A percentile compares a stretch with the other conserved stretches of the same genome.
Conservation (phyloP, 2,888 invertebrate genomes). For the Trachelus tabidus region DNA sequence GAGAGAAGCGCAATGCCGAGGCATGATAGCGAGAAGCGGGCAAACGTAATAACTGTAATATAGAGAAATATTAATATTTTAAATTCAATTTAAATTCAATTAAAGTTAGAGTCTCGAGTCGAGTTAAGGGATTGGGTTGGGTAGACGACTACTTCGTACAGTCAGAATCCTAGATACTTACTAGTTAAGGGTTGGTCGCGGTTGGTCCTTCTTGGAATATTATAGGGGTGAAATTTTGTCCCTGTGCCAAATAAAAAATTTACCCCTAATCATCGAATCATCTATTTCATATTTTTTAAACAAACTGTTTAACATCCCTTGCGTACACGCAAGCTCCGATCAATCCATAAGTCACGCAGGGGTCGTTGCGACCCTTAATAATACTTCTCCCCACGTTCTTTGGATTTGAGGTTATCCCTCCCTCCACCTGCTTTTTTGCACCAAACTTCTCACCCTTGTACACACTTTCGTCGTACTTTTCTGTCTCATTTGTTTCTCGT, state of each 20-base stretch:
- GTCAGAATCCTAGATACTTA: no score
- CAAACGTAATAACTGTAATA: conserved; percentile 36
- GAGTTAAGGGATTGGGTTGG: neutral
- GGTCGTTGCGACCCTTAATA: no score
- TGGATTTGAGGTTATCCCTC: no score
- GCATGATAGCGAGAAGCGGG: conserved; percentile 26
- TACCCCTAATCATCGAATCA: conserved; percentile 25
- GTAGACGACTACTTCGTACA: neutral
- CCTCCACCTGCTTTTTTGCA: no score
- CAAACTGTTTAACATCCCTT: no score
- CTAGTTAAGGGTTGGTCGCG: no score
- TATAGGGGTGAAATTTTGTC: neutral
- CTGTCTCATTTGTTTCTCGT: no score
- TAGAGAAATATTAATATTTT: conserved; percentile 55
- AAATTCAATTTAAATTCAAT: conserved; percentile 62
- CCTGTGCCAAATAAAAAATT: conserved; percentile 20
- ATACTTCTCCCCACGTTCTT: no score
- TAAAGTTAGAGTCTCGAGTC: conserved; percentile 47
- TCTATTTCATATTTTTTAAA: conserved; percentile 4
- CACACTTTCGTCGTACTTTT: no score
- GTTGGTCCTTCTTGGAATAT: neutral
- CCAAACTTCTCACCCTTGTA: no score
- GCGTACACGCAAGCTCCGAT: no score
- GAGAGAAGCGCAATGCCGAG: conserved; percentile 24
- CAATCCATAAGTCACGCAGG: no score